Conservation (phyloP, 2,888 invertebrate genomes). For the Tetranychus truncatus region DNA sequence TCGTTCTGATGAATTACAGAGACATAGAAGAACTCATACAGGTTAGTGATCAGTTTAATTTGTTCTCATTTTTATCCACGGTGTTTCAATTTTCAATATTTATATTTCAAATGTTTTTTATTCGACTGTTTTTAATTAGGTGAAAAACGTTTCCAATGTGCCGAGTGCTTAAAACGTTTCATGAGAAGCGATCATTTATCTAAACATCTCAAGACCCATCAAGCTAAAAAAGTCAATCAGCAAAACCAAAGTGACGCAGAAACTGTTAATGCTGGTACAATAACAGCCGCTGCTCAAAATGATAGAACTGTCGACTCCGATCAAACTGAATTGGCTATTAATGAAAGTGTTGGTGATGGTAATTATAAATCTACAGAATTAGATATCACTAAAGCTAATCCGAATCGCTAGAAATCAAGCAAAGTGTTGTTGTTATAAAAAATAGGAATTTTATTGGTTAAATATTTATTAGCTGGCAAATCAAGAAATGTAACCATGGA, state of each 20-base stretch:
- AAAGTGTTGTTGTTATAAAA: no score
- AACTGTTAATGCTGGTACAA: conserved; percentile 6
- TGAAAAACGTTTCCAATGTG: conserved; percentile 89
- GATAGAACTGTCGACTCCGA: conserved; percentile 8
- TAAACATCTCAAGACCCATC: conserved; percentile 87
- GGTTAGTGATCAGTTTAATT: conserved; percentile 35
- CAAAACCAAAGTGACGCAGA: conserved; percentile 13
- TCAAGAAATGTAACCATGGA: no score
- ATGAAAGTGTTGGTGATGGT: conserved; percentile 10
- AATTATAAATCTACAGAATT: neutral
- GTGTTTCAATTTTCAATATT: neutral
- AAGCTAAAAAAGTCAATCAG: conserved; percentile 22
- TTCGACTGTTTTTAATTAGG: conserved; percentile 18
- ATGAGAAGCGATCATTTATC: conserved; percentile 93
- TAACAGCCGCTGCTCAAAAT: neutral
- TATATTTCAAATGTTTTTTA: neutral
- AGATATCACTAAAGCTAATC: no score
- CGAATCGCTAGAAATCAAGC: no score
- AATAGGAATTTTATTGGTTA: no score
- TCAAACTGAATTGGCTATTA: conserved; percentile 11
- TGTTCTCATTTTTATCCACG: neutral
- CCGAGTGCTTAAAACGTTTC: conserved; percentile 88
- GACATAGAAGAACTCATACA: conserved; percentile 80
- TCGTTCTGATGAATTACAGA: conserved; percentile 81
- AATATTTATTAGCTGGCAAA: no score